A percentile compares a stretch with the other conserved stretches of the same genome.
These are phyloP conservation scores for Netelia melanura DNA, from an alignment of 2,888 invertebrate species.

Conservation along the genomic window DNA sequence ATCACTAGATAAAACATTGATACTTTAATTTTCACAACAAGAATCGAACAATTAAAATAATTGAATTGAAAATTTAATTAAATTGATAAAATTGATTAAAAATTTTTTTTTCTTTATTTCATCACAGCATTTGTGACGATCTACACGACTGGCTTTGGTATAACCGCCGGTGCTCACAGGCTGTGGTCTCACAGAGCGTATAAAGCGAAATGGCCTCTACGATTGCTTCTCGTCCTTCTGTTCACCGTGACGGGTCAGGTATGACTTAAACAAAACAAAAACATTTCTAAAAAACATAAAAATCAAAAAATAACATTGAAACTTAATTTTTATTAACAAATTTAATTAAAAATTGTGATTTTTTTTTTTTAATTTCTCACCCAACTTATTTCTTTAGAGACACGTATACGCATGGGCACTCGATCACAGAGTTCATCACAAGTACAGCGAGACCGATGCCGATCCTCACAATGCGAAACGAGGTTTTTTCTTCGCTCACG, in stretches of 20 bases:
- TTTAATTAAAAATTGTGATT: neutral
- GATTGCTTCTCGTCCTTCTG: conserved; percentile 89
- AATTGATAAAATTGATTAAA: no score
- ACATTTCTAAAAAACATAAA: no score
- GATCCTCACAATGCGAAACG: conserved; percentile 94
- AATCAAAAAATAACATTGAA: neutral
- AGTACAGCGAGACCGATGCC: conserved; percentile 94
- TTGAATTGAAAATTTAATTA: no score
- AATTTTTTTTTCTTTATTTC: neutral
- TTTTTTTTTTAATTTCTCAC: neutral
- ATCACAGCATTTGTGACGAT: conserved; percentile 87
- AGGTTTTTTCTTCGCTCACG: conserved; percentile 96
- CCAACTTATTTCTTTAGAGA: conserved; percentile 85
- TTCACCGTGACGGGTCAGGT: conserved; percentile 94
- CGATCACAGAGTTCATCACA: conserved; percentile 95
- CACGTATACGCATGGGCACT: conserved; percentile 95
- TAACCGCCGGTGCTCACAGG: conserved; percentile 93
- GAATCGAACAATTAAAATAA: no score
- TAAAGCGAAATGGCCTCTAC: conserved; percentile 90
- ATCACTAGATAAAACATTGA: no score
- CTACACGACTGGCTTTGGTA: conserved; percentile 92
- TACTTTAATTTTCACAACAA: no score
- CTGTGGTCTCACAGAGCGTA: conserved; percentile 93
- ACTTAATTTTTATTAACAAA: neutral
- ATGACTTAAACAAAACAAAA: conserved; percentile 73